These are phyloP conservation scores for Brachyalestes nurse DNA, from an alignment of 2,797 vertebrate genomes.

Conservation along the genomic window DNA sequence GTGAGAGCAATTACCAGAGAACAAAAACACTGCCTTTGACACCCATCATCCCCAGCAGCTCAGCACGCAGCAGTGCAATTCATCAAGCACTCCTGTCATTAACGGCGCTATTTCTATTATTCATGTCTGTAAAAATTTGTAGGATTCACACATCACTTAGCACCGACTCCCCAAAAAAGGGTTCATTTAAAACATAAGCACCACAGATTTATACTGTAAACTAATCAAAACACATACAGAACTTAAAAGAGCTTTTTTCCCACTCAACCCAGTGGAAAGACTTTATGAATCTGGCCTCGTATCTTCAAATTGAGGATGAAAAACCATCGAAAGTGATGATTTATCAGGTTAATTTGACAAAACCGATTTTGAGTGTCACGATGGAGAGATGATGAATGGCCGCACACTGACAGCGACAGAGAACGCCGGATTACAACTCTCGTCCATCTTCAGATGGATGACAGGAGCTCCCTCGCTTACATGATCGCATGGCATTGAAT, in stretches of 20 bases:
- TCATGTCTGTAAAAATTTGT: slow-evolving; percentile 37
- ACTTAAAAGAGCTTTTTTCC: slow-evolving; percentile 32
- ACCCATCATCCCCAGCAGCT: slow-evolving; percentile 30
- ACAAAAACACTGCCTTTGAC: slow-evolving; percentile 53
- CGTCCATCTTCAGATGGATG: slow-evolving; percentile 60
- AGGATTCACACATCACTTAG: slow-evolving; percentile 46
- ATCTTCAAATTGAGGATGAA: slow-evolving; percentile 68
- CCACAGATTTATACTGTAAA: slow-evolving; percentile 24
- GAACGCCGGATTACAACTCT: slow-evolving; percentile 64
- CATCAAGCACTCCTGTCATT: slow-evolving; percentile 43
- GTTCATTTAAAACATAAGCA: slow-evolving; percentile 23
- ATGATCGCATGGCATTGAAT: slow-evolving; percentile 12
- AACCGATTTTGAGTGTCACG: slow-evolving; percentile 74
- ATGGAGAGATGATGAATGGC: slow-evolving; percentile 64
- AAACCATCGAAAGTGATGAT: slow-evolving; percentile 72
- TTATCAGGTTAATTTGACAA: slow-evolving; percentile 78
- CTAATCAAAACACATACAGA: slow-evolving; percentile 36
- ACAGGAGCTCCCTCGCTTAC: slow-evolving; percentile 46
- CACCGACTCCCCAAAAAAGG: slow-evolving; percentile 22
- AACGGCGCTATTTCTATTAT: slow-evolving; percentile 49
- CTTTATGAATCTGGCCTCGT: slow-evolving; percentile 62
- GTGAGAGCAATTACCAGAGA: slow-evolving; percentile 57
- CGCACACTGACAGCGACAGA: slow-evolving; percentile 58
- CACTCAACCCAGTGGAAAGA: slow-evolving; percentile 34
- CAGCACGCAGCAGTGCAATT: slow-evolving; percentile 32